A percentile compares a stretch with the other conserved stretches of the same genome.
Evolutionary conservation across 2,888 invertebrate species (phyloP).

Genomic region (Nyleta sp.): DNA sequence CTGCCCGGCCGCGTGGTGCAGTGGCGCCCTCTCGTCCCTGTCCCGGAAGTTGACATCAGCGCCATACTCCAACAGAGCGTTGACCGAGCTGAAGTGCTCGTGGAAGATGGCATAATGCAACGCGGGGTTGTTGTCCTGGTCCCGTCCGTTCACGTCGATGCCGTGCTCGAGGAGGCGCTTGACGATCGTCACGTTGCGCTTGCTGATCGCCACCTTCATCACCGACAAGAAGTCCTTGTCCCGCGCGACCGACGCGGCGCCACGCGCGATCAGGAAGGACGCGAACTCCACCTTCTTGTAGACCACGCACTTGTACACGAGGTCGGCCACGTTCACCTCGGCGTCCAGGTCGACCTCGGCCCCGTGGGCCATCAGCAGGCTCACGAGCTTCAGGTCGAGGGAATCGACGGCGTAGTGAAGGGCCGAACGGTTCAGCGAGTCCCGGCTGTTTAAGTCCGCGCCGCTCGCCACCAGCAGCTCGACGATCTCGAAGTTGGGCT

Average conservation of each 20-base stretch:
- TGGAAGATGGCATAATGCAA: conserved; percentile 10
- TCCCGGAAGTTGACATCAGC: conserved; percentile 6
- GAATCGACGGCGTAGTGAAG: neutral
- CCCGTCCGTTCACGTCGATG: neutral
- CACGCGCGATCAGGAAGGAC: neutral
- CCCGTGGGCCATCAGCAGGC: neutral
- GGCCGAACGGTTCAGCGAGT: neutral
- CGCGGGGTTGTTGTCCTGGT: neutral
- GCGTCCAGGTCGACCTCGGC: neutral
- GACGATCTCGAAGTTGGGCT: neutral
- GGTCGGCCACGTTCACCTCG: neutral
- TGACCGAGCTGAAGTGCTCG: neutral
- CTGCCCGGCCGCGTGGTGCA: conserved; percentile 12
- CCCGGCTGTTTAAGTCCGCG: neutral
- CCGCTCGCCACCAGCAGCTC: neutral
- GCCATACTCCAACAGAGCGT: neutral
- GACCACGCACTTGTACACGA: neutral
- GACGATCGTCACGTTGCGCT: neutral
- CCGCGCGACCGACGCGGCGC: neutral
- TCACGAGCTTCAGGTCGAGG: neutral
- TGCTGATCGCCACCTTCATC: conserved; percentile 7
- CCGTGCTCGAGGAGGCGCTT: conserved; percentile 11
- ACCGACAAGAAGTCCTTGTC: neutral
- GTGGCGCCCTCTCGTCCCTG: neutral
- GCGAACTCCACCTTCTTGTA: neutral